Evolutionary conservation across 2,888 invertebrate genomes (phyloP).

Genomic region (Caradrina clavipalpis): DNA sequence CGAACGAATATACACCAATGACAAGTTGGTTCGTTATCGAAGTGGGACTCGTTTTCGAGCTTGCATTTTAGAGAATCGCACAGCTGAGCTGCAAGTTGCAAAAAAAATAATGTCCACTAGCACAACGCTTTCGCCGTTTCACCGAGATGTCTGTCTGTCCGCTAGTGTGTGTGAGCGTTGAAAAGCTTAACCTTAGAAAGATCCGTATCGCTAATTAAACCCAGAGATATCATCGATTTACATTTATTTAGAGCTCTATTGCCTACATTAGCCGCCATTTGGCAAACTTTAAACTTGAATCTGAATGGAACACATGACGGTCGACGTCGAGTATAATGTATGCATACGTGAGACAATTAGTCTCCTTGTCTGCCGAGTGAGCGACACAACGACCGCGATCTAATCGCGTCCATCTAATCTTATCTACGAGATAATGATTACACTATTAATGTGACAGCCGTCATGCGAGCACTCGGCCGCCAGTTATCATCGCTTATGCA

Average conservation of each 20-base stretch:
- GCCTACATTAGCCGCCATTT: not conserved
- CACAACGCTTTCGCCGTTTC: too few species aligned
- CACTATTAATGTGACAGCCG: conserved; percentile 30
- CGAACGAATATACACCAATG: too few species aligned
- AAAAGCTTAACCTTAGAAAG: not conserved
- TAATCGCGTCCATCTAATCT: conserved; percentile 45
- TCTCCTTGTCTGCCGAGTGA: conserved; percentile 8
- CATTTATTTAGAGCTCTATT: not conserved
- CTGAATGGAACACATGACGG: not conserved
- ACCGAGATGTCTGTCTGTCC: not conserved
- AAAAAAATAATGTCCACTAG: too few species aligned
- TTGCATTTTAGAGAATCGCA: too few species aligned
- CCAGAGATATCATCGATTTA: not conserved
- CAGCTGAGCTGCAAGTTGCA: too few species aligned
- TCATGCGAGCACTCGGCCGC: conserved; percentile 11
- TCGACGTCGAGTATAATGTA: not conserved
- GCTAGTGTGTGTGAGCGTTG: not conserved
- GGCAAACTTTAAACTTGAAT: conserved; percentile 1
- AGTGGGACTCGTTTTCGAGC: too few species aligned
- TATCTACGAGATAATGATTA: conserved; percentile 37
- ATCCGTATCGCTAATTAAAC: not conserved
- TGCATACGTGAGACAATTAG: conserved; percentile 25
- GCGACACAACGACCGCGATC: not conserved
- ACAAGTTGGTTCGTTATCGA: too few species aligned
- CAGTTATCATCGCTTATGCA: not conserved